Percentiles rank a stretch among this genome's conserved stretches.
These are phyloP conservation scores for Poecilia wingei DNA, from an alignment of 2,797 vertebrate species.

Conservation along the genomic window DNA sequence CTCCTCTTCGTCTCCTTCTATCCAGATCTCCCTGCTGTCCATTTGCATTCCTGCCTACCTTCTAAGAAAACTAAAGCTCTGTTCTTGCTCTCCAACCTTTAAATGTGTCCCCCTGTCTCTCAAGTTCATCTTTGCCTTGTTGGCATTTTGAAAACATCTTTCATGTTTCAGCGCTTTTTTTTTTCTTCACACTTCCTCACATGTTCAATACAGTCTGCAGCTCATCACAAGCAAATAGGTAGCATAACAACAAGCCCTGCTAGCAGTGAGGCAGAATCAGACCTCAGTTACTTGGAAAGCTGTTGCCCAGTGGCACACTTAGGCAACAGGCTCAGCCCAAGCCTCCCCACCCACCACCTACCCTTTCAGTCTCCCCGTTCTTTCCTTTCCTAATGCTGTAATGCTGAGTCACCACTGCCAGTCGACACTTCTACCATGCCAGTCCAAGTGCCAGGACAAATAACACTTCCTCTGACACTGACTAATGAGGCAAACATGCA, in stretches of 20 bases:
- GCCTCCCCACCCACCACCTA: conserved; percentile 35
- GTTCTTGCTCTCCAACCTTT: conserved; percentile 28
- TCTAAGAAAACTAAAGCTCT: conserved; percentile 59
- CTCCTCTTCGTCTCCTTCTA: conserved; percentile 48
- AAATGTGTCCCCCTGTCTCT: conserved; percentile 36
- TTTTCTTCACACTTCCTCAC: conserved; percentile 9
- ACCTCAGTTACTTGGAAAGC: conserved; percentile 44
- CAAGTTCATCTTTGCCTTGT: conserved; percentile 29
- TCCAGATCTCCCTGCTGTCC: conserved; percentile 39
- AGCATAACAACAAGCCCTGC: conserved; percentile 34
- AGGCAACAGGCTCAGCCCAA: conserved; percentile 52
- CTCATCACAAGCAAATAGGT: conserved; percentile 30
- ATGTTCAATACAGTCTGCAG: background rate
- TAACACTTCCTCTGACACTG: conserved; percentile 72
- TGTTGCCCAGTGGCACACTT: conserved; percentile 66
- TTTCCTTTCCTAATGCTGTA: conserved; percentile 68
- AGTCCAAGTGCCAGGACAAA: conserved; percentile 77
- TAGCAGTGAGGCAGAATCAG: conserved; percentile 49
- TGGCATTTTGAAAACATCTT: conserved; percentile 17
- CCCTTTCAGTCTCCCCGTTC: conserved; percentile 37
- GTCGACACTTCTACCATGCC: conserved; percentile 76
- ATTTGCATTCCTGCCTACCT: conserved; percentile 34
- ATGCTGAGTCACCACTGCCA: conserved; percentile 84
- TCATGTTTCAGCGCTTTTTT: conserved; percentile 16
- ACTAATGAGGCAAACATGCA: conserved; percentile 68